Percentiles rank a stretch among this genome's conserved stretches.
Conservation (phyloP, 2,113 vertebrate genomes). For the Phocoena sinus region DNA sequence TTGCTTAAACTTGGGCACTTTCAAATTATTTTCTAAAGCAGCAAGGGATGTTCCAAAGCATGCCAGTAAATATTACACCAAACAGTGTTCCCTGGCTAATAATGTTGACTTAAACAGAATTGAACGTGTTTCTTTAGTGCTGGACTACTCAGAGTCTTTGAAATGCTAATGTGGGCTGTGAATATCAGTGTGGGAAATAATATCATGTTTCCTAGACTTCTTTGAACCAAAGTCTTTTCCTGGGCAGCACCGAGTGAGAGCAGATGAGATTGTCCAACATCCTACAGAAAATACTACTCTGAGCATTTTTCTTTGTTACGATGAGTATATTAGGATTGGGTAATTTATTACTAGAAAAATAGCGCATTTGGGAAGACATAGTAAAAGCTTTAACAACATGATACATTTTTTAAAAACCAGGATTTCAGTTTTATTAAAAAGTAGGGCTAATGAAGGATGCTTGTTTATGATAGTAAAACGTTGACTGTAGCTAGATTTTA, state of each 20-base stretch:
- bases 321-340: background rate
- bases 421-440: slow-evolving; percentile 23
- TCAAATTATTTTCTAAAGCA: slow-evolving; percentile 22
- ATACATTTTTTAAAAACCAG: background rate
- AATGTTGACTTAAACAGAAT: slow-evolving; percentile 1
- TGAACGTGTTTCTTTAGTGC: background rate
- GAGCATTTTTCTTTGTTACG: background rate
- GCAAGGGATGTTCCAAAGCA: background rate
- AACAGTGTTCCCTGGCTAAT: background rate
- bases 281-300: background rate
- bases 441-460: background rate
- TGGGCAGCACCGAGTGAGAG: background rate
- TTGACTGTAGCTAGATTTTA: background rate
- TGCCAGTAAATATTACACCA: background rate
- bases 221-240: background rate
- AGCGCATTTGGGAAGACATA: background rate
- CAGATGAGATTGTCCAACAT: background rate
- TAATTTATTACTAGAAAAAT: background rate
- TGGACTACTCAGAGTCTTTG: slow-evolving; percentile 16
- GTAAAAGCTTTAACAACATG: background rate
- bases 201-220: background rate
- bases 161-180: slow-evolving; percentile 3
- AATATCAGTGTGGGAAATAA: background rate
- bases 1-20: background rate
- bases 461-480: background rate